Percentiles rank a stretch among this genome's conserved stretches.
These are phyloP conservation scores for Uria lomvia DNA, from an alignment of 2,113 vertebrate species.

Conservation along the genomic window DNA sequence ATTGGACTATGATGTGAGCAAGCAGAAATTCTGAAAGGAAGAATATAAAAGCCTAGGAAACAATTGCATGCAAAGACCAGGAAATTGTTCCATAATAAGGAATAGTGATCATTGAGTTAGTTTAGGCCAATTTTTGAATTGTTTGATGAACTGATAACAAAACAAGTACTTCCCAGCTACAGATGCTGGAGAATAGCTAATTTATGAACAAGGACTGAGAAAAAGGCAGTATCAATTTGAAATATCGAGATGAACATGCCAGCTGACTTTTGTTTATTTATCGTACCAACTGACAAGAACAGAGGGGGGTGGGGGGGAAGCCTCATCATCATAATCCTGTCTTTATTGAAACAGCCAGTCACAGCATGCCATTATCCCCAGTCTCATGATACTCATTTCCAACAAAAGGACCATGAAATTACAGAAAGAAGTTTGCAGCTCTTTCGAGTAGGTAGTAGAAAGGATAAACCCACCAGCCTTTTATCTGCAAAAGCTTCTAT, in stretches of 20 bases:
- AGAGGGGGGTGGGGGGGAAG: background rate
- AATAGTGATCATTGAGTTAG: background rate
- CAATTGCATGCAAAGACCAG: background rate
- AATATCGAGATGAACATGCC: background rate
- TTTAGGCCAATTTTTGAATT: background rate
- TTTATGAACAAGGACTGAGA: background rate
- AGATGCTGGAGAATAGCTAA: background rate
- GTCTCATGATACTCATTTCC: background rate
- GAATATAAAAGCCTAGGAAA: background rate
- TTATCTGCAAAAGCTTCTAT: background rate
- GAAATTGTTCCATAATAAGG: background rate
- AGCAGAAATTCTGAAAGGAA: background rate
- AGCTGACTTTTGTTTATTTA: background rate
- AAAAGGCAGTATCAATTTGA: background rate
- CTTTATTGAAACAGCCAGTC: slow-evolving; percentile 22
- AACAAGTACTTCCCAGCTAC: background rate
- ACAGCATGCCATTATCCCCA: slow-evolving; percentile 24
- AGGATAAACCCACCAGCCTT: slow-evolving; percentile 38
- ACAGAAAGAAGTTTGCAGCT: background rate
- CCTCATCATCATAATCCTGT: slow-evolving; percentile 32
- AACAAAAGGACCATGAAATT: slow-evolving; percentile 48
- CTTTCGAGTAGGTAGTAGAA: background rate
- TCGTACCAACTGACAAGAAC: background rate
- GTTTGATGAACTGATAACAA: background rate
- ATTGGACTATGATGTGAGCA: background rate